Conservation (phyloP, 2,888 invertebrate genomes). For the Eupithecia tripunctaria region DNA sequence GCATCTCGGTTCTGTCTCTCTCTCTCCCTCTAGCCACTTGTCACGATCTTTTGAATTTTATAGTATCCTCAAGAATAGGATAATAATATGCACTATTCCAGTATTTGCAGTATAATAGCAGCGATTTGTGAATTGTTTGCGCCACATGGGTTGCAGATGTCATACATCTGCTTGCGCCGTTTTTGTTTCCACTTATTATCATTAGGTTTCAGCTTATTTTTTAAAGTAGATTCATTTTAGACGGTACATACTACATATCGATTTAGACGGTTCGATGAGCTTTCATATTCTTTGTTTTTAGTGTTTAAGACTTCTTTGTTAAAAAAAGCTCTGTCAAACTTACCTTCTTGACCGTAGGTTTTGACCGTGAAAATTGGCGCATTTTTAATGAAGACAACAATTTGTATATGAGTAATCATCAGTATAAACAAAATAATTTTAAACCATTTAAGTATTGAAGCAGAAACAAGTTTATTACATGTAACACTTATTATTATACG, state of each 20-base stretch:
- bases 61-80: not conserved
- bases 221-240: not conserved
- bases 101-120: constrained; percentile 17
- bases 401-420: not conserved
- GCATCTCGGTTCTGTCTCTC: not conserved
- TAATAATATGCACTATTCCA: not conserved
- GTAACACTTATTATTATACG: not conserved
- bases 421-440: not conserved
- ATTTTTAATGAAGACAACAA: not conserved
- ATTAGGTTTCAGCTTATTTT: constrained; percentile 17
- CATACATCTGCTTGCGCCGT: constrained; percentile 35
- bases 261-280: not conserved
- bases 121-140: constrained; percentile 26
- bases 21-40: not conserved
- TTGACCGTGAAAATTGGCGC: not conserved
- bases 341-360: not conserved
- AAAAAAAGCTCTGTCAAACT: not conserved
- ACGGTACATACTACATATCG: too few relatives aligned
- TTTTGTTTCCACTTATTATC: constrained; percentile 10
- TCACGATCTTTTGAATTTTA: not conserved
- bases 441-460: not conserved
- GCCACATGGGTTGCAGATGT: constrained; percentile 43
- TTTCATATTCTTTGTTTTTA: not conserved
- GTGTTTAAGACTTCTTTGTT: too few relatives aligned
- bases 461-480: not conserved